Base-by-base conservation (phyloP, 1,140 invertebrate species). In the Carposina sasakii region DNA sequence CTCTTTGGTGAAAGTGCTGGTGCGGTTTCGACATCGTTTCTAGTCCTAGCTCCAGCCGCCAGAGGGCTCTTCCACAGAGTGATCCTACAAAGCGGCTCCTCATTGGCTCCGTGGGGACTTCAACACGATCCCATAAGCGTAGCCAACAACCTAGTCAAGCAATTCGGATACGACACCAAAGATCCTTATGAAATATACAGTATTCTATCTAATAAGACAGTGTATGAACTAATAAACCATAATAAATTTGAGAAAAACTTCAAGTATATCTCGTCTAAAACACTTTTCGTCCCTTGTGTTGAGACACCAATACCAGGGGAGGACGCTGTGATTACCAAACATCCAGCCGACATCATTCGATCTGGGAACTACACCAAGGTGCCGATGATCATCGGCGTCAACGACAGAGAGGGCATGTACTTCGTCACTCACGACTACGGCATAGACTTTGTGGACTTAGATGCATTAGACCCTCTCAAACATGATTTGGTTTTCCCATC, bases 31-130 rank as follows among this genome's bases (percentile, higher is more conserved):
- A 76, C 68, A 1, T 84, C 81, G 3, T 79, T 78, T 49, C 50
- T 85, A 13, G 68, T 79, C 3, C 48, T 85, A 21, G 82, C 85
- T 3, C 67, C 71, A 20, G 48, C 70, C 24, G 68, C 84, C 0
- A 66, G 50, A 44, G 78, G 79, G 3, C 59, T 85, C 0, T 85
- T 85, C 16, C 71, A 79, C 24, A 76, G 57, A 62, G 72, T 63
- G 0, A 91, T 92, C 37, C 54, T 89, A n/a, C 88, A 90, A 81
- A 91, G 91, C 67, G 92, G 93, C 1, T 89, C 90, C 0, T 88
- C 91, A 1, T 71, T 91, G 10, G 88, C 88, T 47, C 85, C 89
- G 6, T 92, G 90, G 90, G 87, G 87, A 3, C 58, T 81, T 12
- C 73, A 83, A 23, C 71, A 74, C 17, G 74, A 84, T 41, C 79